Percentiles rank a stretch among this genome's conserved stretches.
Evolutionary conservation across 2,888 invertebrate species (phyloP).

Genomic region (Linyphia triangularis): DNA sequence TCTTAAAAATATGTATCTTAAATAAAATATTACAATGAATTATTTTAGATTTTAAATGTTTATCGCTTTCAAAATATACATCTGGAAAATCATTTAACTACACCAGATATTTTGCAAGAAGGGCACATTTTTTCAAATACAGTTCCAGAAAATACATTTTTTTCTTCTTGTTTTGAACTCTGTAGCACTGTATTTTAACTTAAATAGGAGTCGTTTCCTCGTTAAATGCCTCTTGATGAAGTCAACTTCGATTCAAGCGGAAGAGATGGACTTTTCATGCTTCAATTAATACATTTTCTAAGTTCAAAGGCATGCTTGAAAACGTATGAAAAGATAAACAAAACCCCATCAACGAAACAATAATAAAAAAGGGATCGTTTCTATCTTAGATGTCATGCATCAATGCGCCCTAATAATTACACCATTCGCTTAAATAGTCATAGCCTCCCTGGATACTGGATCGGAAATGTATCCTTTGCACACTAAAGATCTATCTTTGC

Average conservation of each 20-base stretch:
- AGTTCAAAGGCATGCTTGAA: conserved; percentile 62
- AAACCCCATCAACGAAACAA: conserved; percentile 12
- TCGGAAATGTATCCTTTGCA: conserved; percentile 20
- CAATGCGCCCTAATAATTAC: conserved; percentile 52
- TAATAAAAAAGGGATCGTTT: conserved; percentile 37
- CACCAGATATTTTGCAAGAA: too few relatives aligned
- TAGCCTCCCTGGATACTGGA: conserved; percentile 14
- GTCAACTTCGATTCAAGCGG: not conserved
- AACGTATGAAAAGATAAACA: conserved; percentile 58
- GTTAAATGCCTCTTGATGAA: not conserved
- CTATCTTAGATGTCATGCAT: conserved; percentile 45
- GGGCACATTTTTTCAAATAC: too few relatives aligned
- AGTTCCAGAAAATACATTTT: too few relatives aligned
- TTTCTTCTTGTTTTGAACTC: too few relatives aligned
- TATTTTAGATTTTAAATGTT: too few relatives aligned
- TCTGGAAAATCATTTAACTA: not conserved
- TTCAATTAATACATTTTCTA: conserved; percentile 49
- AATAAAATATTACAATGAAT: too few relatives aligned
- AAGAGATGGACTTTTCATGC: conserved; percentile 38
- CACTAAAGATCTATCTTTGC: conserved; percentile 25
- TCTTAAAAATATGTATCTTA: too few relatives aligned
- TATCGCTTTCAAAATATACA: not conserved
- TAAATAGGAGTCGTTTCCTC: not conserved
- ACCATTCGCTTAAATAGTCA: conserved; percentile 48
- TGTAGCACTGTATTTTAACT: not conserved